phyloP scores from a whole-genome alignment of 1,140 invertebrate genomes.

The Maconellicoccus hirsutus region DNA sequence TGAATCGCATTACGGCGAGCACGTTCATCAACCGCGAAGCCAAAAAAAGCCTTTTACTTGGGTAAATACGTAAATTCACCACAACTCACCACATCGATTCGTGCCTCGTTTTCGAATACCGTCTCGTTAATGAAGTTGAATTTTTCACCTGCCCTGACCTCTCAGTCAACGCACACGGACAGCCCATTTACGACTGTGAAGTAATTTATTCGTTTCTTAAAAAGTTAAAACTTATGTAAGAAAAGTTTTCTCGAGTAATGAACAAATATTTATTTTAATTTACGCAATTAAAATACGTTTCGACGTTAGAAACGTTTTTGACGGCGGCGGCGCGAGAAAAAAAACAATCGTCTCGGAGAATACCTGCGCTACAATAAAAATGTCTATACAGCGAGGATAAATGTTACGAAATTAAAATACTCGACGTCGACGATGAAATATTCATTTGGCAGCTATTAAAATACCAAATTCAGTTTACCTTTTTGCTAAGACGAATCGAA shows the following conservation, averaged over 20 bases:
- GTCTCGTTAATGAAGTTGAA: too few relatives aligned
- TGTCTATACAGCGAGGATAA: neutral
- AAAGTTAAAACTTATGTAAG: too few relatives aligned
- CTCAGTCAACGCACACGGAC: too few relatives aligned
- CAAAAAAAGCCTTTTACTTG: too few relatives aligned
- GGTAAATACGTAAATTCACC: too few relatives aligned
- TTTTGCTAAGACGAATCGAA: neutral
- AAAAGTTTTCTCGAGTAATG: neutral
- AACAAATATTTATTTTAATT: neutral
- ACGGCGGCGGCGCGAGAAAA: neutral
- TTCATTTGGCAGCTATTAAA: slow-evolving; percentile 1
- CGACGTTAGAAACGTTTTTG: neutral
- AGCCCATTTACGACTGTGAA: too few relatives aligned
- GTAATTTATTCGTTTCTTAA: too few relatives aligned
- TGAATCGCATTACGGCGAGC: too few relatives aligned
- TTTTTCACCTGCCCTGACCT: too few relatives aligned
- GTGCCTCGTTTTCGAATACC: too few relatives aligned
- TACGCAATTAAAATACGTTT: neutral
- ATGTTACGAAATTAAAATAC: neutral
- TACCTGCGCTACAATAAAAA: neutral
- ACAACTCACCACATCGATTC: too few relatives aligned
- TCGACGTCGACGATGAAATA: neutral
- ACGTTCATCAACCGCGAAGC: too few relatives aligned
- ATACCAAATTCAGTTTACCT: neutral
- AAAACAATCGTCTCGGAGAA: neutral